Conservation (phyloP, 2,888 invertebrate species). For the Stenurella melanura region DNA sequence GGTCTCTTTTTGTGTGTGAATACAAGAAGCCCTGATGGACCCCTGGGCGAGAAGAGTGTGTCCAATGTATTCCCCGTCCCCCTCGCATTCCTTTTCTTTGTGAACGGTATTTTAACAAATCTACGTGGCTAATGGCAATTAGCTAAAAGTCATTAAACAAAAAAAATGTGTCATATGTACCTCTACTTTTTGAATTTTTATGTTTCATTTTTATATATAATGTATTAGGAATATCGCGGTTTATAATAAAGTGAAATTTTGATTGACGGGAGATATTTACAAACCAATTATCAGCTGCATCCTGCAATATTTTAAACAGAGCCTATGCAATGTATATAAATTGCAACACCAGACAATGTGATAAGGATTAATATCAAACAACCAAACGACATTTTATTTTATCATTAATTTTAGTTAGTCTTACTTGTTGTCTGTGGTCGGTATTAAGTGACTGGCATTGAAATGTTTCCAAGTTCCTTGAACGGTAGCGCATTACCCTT, state of each 20-base stretch:
- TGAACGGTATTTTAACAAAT: no score
- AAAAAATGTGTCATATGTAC: no score
- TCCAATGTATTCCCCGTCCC: no score
- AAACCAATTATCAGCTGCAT: constrained; percentile 1
- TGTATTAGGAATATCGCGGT: background rate
- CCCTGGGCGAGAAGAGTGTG: no score
- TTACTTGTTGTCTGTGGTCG: background rate
- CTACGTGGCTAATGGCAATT: no score
- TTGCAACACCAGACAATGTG: background rate
- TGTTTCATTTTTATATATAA: background rate
- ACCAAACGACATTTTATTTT: background rate
- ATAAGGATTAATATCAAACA: background rate
- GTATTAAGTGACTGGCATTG: background rate
- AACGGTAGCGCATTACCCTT: no score
- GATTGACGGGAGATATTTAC: background rate
- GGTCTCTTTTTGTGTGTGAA: no score
- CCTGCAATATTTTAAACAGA: background rate
- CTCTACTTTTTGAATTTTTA: no score
- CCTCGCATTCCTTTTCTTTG: no score
- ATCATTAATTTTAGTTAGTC: background rate
- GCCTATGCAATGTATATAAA: background rate
- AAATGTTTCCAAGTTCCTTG: no score
- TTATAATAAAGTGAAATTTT: background rate
- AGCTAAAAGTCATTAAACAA: no score
- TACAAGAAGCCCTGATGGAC: no score